Conservation (phyloP, 1,140 invertebrate species). For the Polyergus mexicanus region DNA sequence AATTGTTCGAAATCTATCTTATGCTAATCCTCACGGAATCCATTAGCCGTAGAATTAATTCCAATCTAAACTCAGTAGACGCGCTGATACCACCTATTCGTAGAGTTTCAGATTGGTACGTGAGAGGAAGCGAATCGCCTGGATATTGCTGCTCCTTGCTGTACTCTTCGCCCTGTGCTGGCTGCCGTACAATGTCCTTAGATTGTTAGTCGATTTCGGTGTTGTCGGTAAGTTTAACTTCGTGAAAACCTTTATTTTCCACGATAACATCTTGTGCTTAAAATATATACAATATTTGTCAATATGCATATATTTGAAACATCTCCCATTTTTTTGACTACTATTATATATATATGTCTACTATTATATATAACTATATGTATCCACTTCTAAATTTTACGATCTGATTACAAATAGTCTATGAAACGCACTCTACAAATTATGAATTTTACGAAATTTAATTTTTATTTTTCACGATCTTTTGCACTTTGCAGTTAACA, state of each 20-base stretch:
- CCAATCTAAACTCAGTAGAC: conserved; percentile 20
- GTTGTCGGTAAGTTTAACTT: conserved; percentile 73
- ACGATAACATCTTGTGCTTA: neutral
- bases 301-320: neutral
- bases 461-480: neutral
- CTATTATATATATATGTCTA: too few species aligned
- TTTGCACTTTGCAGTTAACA: neutral
- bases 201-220: conserved; percentile 88
- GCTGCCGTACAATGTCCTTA: conserved; percentile 92
- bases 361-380: too few species aligned
- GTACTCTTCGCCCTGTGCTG: conserved; percentile 92
- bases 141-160: conserved; percentile 91
- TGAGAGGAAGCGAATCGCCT: conserved; percentile 90
- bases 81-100: conserved; percentile 23
- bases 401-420: too few species aligned
- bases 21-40: neutral
- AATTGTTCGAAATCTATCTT: neutral
- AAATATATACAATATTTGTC: neutral
- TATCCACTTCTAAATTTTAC: neutral
- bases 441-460: neutral
- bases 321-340: neutral
- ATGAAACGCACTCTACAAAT: too few species aligned
- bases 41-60: conserved; percentile 14
- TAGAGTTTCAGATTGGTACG: conserved; percentile 89
- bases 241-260: neutral